Conservation (phyloP, 92 coral and sea anemone species). For the Umimayanthus kanabou region DNA sequence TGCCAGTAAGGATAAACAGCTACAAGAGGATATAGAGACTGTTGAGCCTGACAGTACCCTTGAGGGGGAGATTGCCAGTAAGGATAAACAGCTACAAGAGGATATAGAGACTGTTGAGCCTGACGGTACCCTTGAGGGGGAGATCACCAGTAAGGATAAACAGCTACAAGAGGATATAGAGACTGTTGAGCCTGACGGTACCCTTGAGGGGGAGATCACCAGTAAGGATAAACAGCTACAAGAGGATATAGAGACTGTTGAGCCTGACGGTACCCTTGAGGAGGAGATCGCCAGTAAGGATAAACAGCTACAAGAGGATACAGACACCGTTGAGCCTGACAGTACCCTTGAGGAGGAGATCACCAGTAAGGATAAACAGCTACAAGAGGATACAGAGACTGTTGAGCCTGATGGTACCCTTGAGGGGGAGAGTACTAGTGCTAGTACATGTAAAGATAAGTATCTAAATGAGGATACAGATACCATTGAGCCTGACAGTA, state of each 20-base stretch:
- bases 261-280: not conserved
- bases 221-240: not conserved
- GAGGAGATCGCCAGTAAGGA: slow-evolving; percentile 14
- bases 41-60: not conserved
- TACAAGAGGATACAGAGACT: not conserved
- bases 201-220: not conserved
- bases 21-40: not conserved
- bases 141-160: not conserved
- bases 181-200: not conserved
- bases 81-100: not conserved
- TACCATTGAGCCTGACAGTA: not conserved
- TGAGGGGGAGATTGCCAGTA: slow-evolving; percentile 19
- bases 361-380: not conserved
- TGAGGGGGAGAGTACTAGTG: not conserved
- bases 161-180: not conserved
- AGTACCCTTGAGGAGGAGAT: not conserved
- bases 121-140: not conserved
- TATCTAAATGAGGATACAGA: too few species aligned
- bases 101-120: not conserved
- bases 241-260: not conserved
- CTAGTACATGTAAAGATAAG: not conserved
- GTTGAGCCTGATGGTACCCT: not conserved
- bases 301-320: not conserved
- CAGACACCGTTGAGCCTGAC: not conserved
- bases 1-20: not conserved